Conservation (phyloP, 2,797 vertebrate genomes). For the Typhlichthys eigenmanni region DNA sequence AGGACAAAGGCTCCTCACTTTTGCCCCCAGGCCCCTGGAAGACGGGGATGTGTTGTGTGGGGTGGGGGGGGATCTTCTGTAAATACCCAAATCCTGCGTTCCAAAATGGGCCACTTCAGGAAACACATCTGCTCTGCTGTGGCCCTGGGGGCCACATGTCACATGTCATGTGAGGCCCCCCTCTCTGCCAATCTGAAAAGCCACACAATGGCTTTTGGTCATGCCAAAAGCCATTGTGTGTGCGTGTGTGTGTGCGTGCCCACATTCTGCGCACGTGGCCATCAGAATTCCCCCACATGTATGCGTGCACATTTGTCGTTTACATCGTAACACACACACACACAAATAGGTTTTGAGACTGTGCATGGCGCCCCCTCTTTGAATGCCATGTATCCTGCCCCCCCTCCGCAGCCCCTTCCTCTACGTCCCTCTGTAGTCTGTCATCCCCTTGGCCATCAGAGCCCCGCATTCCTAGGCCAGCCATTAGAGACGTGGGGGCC, state of each 20-base stretch:
- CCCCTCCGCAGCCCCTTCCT: slow-evolving; percentile 65
- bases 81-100: slow-evolving; percentile 34
- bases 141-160: slow-evolving; percentile 35
- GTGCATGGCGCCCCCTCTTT: slow-evolving; percentile 16
- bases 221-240: slow-evolving; percentile 40
- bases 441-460: slow-evolving; percentile 65
- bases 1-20: slow-evolving; percentile 44
- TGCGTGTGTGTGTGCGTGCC: slow-evolving; percentile 20
- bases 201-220: slow-evolving; percentile 15
- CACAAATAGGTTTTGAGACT: neutral
- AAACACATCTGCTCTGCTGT: slow-evolving; percentile 46
- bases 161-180: slow-evolving; percentile 35
- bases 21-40: slow-evolving; percentile 21
- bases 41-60: neutral
- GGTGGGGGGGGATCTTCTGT: slow-evolving; percentile 6
- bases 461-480: slow-evolving; percentile 88
- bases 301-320: slow-evolving; percentile 16
- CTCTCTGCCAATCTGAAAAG: slow-evolving; percentile 5
- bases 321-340: slow-evolving; percentile 1
- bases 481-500: slow-evolving; percentile 91
- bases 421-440: slow-evolving; percentile 55
- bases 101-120: slow-evolving; percentile 57
- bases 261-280: neutral
- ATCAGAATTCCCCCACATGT: slow-evolving; percentile 21
- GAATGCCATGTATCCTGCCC: slow-evolving; percentile 34